Conservation (phyloP, 2,888 invertebrate genomes). For the Drosophila setosimentum region DNA sequence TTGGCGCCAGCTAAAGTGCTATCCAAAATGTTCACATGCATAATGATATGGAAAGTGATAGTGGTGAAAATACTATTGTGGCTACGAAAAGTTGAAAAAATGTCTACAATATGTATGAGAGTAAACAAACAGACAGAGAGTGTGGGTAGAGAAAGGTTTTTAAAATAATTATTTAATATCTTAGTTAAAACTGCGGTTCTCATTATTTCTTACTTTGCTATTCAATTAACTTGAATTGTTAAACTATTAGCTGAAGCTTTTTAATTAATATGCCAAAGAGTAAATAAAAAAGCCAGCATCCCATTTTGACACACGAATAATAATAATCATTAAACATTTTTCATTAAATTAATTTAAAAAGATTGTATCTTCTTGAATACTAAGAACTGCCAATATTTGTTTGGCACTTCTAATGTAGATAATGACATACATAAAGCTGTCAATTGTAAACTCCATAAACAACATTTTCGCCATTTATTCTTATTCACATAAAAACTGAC, state of each 20-base stretch:
- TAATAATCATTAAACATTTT: not conserved
- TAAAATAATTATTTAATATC: not conserved
- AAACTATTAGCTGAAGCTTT: not conserved
- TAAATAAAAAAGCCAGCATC: not conserved
- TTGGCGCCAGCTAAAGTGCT: slow-evolving; percentile 69
- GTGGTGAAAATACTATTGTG: slow-evolving; percentile 30
- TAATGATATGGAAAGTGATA: slow-evolving; percentile 66
- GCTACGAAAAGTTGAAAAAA: slow-evolving; percentile 9
- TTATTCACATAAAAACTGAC: slow-evolving; percentile 24
- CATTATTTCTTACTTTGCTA: not conserved
- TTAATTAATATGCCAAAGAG: not conserved
- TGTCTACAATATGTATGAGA: not conserved
- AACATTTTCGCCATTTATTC: slow-evolving; percentile 9
- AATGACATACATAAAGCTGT: not conserved
- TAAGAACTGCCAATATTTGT: not conserved
- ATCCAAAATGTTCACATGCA: slow-evolving; percentile 46
- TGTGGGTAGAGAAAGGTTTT: not conserved
- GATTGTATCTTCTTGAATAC: not conserved
- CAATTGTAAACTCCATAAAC: slow-evolving; percentile 12
- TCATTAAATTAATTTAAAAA: not conserved
- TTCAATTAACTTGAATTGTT: not conserved
- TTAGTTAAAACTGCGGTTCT: not conserved
- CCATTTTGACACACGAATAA: not conserved
- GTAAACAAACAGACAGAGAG: not conserved
- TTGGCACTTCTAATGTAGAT: not conserved